phyloP scores from a whole-genome alignment of 2,888 invertebrate genomes.

The Myathropa florea region DNA sequence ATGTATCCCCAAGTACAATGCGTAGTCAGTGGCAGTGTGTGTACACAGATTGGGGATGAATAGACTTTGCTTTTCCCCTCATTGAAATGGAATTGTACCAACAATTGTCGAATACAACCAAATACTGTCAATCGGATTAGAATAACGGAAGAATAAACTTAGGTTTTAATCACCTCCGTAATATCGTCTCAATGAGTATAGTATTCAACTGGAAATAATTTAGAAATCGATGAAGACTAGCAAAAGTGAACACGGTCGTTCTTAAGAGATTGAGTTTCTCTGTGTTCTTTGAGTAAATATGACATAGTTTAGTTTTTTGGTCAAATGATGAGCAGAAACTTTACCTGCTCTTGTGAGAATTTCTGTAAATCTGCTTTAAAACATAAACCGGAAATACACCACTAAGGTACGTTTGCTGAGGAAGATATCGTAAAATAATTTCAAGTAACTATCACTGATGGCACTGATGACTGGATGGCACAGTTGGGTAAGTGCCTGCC shows the following conservation, averaged over 20 bases:
- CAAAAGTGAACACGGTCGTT: not conserved
- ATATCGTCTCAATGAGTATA: not conserved
- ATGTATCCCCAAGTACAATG: not conserved
- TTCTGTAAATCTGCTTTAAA: too few species aligned
- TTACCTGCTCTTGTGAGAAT: too few species aligned
- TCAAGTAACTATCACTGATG: too few species aligned
- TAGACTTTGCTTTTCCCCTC: not conserved
- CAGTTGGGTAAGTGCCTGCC: too few species aligned
- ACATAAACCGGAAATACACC: too few species aligned
- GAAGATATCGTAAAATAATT: too few species aligned
- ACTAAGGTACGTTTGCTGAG: too few species aligned
- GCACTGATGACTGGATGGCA: too few species aligned
- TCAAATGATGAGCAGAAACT: not conserved
- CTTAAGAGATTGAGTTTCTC: not conserved
- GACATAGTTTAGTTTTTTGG: too few species aligned
- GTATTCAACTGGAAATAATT: not conserved
- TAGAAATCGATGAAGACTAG: not conserved
- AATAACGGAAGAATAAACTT: not conserved
- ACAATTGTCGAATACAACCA: not conserved
- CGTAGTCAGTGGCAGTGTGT: not conserved
- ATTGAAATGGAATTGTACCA: not conserved
- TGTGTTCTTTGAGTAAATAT: not conserved
- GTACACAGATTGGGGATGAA: not conserved
- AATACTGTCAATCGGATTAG: not conserved
- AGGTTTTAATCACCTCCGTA: not conserved